Evolutionary conservation across 2,888 invertebrate genomes (phyloP).

Genomic region (Pyrochroa serraticornis): DNA sequence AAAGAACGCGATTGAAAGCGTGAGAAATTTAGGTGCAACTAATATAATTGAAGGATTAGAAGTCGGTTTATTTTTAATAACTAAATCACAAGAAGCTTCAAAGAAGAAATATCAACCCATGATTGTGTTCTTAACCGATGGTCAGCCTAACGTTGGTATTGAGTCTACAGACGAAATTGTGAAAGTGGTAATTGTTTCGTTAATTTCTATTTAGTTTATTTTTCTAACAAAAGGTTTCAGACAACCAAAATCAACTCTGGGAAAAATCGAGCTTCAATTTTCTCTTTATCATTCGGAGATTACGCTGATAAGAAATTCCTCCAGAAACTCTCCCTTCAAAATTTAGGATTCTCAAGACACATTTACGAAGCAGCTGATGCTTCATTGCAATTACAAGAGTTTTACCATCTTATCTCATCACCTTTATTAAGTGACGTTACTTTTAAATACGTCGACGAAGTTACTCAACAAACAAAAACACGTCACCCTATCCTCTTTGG

Average conservation of each 20-base stretch:
- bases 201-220: too few species aligned
- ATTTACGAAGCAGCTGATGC: constrained; percentile 74
- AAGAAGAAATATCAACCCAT: constrained; percentile 60
- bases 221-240: too few species aligned
- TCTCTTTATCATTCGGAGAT: constrained; percentile 70
- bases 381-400: constrained; percentile 67
- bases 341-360: constrained; percentile 69
- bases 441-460: constrained; percentile 67
- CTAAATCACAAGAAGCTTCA: constrained; percentile 30
- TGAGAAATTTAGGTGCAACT: constrained; percentile 51
- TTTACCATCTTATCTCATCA: constrained; percentile 70
- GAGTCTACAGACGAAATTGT: constrained; percentile 61
- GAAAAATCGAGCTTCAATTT: constrained; percentile 58
- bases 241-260: too few species aligned
- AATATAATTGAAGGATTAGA: constrained; percentile 69
- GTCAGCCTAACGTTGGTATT: constrained; percentile 65
- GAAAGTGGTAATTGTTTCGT: constrained; percentile 53
- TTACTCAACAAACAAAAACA: constrained; percentile 62
- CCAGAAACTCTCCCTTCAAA: constrained; percentile 66
- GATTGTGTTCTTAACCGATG: constrained; percentile 69
- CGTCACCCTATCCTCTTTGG: constrained; percentile 65
- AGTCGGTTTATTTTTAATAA: constrained; percentile 53
- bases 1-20: not conserved
- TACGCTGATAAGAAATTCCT: constrained; percentile 70
- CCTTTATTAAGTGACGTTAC: constrained; percentile 68